phyloP scores from a whole-genome alignment of 2,113 vertebrate species.

The Pygoscelis antarcticus region DNA sequence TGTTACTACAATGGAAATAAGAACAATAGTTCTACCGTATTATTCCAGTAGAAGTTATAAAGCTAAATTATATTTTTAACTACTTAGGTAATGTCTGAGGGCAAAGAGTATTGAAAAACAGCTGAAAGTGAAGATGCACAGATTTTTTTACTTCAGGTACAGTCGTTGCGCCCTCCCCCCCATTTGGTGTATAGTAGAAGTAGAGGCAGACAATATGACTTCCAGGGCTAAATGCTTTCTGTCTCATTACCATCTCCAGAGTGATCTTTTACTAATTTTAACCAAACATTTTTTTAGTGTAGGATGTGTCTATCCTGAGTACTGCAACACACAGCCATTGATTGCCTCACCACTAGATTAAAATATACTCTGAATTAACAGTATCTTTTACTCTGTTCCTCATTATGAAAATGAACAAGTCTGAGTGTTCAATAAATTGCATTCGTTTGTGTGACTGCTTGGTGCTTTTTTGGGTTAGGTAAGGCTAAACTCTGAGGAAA shows the following conservation, averaged over 20 bases:
- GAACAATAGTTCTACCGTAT: neutral
- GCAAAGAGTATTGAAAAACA: neutral
- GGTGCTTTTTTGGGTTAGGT: neutral
- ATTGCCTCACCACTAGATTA: neutral
- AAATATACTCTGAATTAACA: neutral
- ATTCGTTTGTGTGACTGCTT: neutral
- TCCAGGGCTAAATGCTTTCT: neutral
- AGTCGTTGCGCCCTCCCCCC: neutral
- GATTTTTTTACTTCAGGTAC: neutral
- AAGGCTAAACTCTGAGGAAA: neutral
- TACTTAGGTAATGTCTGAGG: neutral
- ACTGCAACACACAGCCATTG: neutral
- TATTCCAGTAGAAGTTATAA: neutral
- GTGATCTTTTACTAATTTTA: neutral
- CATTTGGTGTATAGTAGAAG: neutral
- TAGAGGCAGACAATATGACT: neutral
- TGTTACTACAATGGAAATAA: neutral
- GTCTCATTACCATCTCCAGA: neutral
- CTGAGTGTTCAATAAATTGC: neutral
- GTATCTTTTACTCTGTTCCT: neutral
- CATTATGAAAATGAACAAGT: neutral
- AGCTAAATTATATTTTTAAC: neutral
- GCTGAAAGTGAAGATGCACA: neutral
- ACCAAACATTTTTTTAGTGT: neutral
- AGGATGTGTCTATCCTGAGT: neutral